Evolutionary conservation across 2,797 vertebrate species (phyloP).

Genomic region (Knipowitschia caucasica): DNA sequence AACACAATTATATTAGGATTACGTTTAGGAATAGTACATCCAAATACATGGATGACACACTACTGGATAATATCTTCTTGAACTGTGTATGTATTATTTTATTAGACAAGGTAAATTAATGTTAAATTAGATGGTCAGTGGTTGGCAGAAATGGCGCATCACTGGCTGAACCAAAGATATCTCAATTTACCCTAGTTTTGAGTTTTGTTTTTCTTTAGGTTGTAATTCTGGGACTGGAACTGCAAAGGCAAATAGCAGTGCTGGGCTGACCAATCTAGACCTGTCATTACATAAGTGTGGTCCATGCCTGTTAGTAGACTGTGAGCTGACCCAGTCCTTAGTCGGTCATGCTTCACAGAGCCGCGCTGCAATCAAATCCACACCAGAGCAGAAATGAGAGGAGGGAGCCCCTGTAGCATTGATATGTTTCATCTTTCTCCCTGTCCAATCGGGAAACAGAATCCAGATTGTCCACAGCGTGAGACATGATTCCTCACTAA

Average conservation of each 20-base stretch:
- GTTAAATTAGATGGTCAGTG: too few species aligned
- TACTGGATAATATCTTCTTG: too few species aligned
- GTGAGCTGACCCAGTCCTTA: conserved; percentile 60
- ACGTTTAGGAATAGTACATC: too few species aligned
- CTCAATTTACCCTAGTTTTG: too few species aligned
- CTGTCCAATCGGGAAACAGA: conserved; percentile 38
- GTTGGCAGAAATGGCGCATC: too few species aligned
- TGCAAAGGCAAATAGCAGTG: too few species aligned
- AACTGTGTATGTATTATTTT: too few species aligned
- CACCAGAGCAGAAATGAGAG: conserved; percentile 51
- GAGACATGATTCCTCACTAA: conserved; percentile 24
- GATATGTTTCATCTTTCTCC: conserved; percentile 56
- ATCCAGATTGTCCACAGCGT: conserved; percentile 24
- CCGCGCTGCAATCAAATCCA: conserved; percentile 48
- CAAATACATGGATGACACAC: too few species aligned
- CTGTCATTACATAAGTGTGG: conserved; percentile 42
- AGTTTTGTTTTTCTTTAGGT: too few species aligned
- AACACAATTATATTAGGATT: too few species aligned
- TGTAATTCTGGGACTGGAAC: conserved; percentile 22
- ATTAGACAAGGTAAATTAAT: too few species aligned
- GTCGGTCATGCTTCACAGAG: conserved; percentile 61
- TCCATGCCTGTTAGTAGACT: conserved; percentile 61
- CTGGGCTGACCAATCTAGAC: conserved; percentile 42
- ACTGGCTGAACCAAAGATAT: too few species aligned
- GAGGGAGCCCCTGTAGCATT: conserved; percentile 30